Evolutionary conservation across 2,113 vertebrate genomes (phyloP).

Genomic region (Coracopsis vasa): DNA sequence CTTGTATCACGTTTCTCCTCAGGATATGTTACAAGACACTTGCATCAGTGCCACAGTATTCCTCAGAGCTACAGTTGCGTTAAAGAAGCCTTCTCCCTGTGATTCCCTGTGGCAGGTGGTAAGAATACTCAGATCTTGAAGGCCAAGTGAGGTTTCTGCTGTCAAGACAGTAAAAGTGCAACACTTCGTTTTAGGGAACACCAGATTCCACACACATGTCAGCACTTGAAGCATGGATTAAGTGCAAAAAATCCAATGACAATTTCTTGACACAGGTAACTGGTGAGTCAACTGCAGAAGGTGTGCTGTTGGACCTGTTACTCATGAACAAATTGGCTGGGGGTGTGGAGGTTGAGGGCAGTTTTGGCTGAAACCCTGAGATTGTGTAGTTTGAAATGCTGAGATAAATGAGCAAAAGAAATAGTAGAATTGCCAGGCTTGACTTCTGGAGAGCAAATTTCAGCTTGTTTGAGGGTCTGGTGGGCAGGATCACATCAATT

Average conservation of each 20-base stretch:
- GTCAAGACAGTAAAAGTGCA: background rate
- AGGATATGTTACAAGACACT: background rate
- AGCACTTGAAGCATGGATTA: background rate
- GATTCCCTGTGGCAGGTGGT: background rate
- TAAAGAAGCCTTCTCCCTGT: background rate
- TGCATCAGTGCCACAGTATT: background rate
- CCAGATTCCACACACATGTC: background rate
- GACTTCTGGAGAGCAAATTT: background rate
- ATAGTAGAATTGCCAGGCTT: background rate
- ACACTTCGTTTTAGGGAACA: background rate
- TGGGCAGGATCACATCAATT: background rate
- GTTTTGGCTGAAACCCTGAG: background rate
- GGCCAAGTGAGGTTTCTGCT: background rate
- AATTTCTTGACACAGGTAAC: background rate
- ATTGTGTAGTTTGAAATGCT: background rate
- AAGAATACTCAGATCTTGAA: constrained; percentile 16
- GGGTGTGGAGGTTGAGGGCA: background rate
- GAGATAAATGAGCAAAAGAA: background rate
- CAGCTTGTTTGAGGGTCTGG: background rate
- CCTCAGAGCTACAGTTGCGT: background rate
- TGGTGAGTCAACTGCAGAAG: background rate
- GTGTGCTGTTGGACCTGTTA: background rate
- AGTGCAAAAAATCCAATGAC: background rate
- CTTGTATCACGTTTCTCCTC: background rate
- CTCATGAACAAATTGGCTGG: background rate